Conservation (phyloP, 2,113 vertebrate genomes). For the Epinephelus fuscoguttatus region DNA sequence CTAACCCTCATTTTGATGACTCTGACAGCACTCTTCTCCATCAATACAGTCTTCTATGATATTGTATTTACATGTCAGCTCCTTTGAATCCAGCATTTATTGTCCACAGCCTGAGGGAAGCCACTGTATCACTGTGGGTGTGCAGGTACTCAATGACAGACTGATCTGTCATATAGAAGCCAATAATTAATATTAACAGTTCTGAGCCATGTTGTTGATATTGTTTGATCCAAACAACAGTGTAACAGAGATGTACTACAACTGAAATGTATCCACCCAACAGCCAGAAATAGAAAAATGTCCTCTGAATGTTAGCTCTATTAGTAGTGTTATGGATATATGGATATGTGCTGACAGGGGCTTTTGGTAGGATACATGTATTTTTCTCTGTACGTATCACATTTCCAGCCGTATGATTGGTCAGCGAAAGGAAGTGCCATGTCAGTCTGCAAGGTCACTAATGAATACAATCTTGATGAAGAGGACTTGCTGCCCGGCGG, state of each 20-base stretch:
- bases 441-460: constrained; percentile 60
- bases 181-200: background rate
- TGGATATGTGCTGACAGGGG: constrained; percentile 62
- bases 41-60: constrained; percentile 15
- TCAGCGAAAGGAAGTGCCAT: constrained; percentile 71
- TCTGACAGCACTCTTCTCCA: constrained; percentile 35
- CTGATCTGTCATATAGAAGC: constrained; percentile 6
- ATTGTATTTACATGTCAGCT: background rate
- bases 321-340: constrained; percentile 62
- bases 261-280: constrained; percentile 50
- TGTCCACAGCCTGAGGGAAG: background rate
- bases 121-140: background rate
- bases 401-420: constrained; percentile 61
- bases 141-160: accelerated
- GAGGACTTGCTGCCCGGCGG: background rate
- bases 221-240: constrained; percentile 21
- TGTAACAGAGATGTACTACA: constrained; percentile 55
- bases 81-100: background rate
- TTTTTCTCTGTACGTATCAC: constrained; percentile 62
- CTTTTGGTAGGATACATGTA: constrained; percentile 41
- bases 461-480: constrained; percentile 41
- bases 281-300: constrained; percentile 64
- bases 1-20: constrained; percentile 42
- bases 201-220: constrained; percentile 27
- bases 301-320: constrained; percentile 60